Evolutionary conservation across 2,888 invertebrate genomes (phyloP).

Genomic region (Acleris sparsana): DNA sequence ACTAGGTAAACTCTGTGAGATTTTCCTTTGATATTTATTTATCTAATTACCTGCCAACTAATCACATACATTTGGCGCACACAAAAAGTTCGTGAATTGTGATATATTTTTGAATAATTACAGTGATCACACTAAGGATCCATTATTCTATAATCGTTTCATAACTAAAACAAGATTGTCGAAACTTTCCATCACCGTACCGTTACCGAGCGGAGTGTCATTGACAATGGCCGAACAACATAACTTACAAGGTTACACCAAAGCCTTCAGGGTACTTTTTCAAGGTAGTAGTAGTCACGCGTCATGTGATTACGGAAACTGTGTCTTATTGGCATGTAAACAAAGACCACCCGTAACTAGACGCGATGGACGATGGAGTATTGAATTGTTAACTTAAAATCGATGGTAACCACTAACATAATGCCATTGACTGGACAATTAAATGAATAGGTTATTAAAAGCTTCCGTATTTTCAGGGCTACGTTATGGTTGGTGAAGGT

Average conservation of each 20-base stretch:
- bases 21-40: too few species aligned
- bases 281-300: constrained; percentile 46
- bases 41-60: too few species aligned
- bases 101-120: too few species aligned
- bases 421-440: constrained; percentile 20
- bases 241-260: constrained; percentile 51
- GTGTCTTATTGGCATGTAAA: constrained; percentile 41
- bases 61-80: too few species aligned
- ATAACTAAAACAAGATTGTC: constrained; percentile 7
- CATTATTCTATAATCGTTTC: too few species aligned
- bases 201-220: constrained; percentile 42
- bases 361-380: constrained; percentile 15
- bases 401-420: constrained; percentile 37
- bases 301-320: constrained; percentile 41
- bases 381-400: constrained; percentile 44
- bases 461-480: constrained; percentile 9
- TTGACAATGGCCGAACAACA: constrained; percentile 59
- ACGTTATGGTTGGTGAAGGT: not conserved
- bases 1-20: too few species aligned
- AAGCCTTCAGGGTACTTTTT: constrained; percentile 54
- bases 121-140: too few species aligned
- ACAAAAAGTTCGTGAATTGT: too few species aligned
- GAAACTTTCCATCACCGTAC: constrained; percentile 2
- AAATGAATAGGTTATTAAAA: constrained; percentile 8
- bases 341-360: constrained; percentile 39